These are phyloP conservation scores for Eueremaeus valkanovi DNA, from an alignment of 2,888 invertebrate genomes.

Conservation along the genomic window DNA sequence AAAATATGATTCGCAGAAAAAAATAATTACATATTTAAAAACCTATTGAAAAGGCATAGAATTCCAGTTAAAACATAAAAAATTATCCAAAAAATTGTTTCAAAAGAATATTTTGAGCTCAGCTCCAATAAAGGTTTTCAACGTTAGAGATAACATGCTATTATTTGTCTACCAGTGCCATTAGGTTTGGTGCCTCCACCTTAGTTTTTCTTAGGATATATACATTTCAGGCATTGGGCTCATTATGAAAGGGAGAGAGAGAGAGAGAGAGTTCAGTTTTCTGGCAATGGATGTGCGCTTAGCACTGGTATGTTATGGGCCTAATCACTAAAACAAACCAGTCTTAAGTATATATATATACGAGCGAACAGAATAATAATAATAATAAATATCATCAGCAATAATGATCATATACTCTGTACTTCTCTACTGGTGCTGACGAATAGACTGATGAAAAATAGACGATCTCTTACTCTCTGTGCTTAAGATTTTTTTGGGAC, in stretches of 20 bases:
- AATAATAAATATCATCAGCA: background rate
- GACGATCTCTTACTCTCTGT: background rate
- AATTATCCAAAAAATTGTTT: background rate
- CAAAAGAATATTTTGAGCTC: background rate
- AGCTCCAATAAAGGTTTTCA: background rate
- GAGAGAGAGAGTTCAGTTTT: too few species aligned
- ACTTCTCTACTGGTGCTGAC: background rate
- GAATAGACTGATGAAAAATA: background rate
- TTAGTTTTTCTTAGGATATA: background rate
- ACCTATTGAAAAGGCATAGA: too few species aligned
- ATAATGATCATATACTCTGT: background rate
- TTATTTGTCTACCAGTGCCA: background rate
- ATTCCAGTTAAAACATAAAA: too few species aligned
- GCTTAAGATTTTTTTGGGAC: background rate
- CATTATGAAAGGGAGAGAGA: background rate
- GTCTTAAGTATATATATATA: conserved; percentile 7
- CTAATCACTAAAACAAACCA: conserved; percentile 31
- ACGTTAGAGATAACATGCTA: background rate
- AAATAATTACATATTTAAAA: background rate
- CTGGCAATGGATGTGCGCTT: background rate
- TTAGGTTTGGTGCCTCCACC: conserved; percentile 8
- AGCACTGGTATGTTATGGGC: background rate
- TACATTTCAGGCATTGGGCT: background rate
- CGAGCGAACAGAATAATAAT: background rate
- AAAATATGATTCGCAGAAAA: background rate